Evolutionary conservation across 2,888 invertebrate genomes (phyloP).

Genomic region (Hetaerina titia): DNA sequence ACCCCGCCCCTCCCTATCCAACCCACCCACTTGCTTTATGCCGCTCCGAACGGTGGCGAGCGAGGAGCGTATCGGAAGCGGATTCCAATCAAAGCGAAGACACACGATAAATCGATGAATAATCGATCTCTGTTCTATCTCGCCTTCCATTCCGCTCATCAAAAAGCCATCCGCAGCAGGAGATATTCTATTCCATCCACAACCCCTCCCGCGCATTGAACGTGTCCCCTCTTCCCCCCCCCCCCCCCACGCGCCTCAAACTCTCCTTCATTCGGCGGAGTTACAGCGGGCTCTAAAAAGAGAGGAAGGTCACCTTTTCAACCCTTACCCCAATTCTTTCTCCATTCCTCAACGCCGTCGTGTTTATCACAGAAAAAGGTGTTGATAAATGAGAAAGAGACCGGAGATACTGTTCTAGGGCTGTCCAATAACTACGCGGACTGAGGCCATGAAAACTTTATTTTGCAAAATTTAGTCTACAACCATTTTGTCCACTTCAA

Average conservation of each 20-base stretch:
- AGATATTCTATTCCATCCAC: slow-evolving; percentile 30
- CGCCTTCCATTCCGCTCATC: slow-evolving; percentile 54
- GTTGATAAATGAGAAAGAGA: too few relatives aligned
- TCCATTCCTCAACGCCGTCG: background rate
- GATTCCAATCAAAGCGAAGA: slow-evolving; percentile 64
- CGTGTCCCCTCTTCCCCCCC: too few relatives aligned
- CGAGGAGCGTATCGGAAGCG: slow-evolving; percentile 19
- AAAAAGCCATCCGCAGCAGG: slow-evolving; percentile 50
- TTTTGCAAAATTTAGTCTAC: too few relatives aligned
- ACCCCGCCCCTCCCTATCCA: background rate
- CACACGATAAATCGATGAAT: slow-evolving; percentile 63
- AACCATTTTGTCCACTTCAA: too few relatives aligned
- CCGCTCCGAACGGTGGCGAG: background rate
- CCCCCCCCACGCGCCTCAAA: background rate
- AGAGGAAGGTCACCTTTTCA: background rate
- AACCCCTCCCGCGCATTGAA: background rate
- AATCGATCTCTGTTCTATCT: slow-evolving; percentile 57
- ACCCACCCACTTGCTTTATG: background rate
- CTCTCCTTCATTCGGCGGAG: background rate
- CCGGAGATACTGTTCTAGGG: too few relatives aligned
- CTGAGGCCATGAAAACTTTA: too few relatives aligned
- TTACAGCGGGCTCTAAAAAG: too few relatives aligned
- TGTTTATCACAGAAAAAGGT: too few relatives aligned
- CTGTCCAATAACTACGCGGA: too few relatives aligned
- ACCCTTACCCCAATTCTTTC: background rate